Base-by-base conservation (phyloP, 2,113 vertebrate genomes). In the Heterotilapia buettikoferi region DNA sequence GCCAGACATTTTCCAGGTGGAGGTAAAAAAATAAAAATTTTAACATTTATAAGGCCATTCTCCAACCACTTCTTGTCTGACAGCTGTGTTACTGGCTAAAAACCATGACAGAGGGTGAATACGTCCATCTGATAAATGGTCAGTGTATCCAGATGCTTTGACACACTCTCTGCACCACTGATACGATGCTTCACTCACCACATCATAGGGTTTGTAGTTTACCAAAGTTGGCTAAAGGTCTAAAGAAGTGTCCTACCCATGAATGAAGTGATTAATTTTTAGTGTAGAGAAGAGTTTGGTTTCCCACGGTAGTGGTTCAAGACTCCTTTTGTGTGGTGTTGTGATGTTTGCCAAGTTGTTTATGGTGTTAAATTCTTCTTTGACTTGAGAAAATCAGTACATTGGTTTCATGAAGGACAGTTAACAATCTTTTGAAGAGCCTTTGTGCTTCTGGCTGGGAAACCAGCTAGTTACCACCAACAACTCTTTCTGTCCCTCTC, bases 331-430 rank as follows among this genome's bases (percentile, higher is more conserved):
- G 73, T 89, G 85, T 86, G 76, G 81, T 90, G 54, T 57, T 78
- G 45, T 50, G 71, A 5, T 82, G 54, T 90, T 94, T 93, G 80
- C 87, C 78, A 80, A 89, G 71, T 85, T 36, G 78, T 94, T 94
- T 85, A 90, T 47, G 7, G 92, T 88, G 68, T 91, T 92, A 88
- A 89, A 87, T 63, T 79, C 83, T 3, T 45, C 80, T 86, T 84
- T 54, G 57, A 84, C 85, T 90, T n/a, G 21, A 36, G 76, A 63
- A 86, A 86, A 86, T 53, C 45, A 31, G 33, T 14, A 8, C 71
- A 31, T 24, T 85, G 52, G 7, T 45, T 88, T 86, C 84, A 86
- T 83, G 47, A 88, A 84, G 63, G 57, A 52, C 85, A 2, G 47
- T 84, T 59, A 87, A 84, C 19, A 19, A 61, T 52, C 57, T 79